A percentile compares a stretch with the other conserved stretches of the same genome.
phyloP scores from a whole-genome alignment of 2,113 vertebrate species.

The Porphyrio hochstetteri region DNA sequence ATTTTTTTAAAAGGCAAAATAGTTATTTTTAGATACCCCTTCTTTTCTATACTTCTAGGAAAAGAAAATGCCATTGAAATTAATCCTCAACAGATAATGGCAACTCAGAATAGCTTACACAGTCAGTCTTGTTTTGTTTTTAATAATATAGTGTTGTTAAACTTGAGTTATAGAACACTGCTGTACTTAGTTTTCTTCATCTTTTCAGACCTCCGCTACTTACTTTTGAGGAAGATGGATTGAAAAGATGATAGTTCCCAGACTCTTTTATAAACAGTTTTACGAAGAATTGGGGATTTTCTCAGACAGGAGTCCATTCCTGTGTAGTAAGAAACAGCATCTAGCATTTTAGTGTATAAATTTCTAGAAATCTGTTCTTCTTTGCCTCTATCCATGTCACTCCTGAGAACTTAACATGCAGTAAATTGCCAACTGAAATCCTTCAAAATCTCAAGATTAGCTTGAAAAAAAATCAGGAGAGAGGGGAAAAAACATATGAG shows the following conservation, averaged over 20 bases:
- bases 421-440: background rate
- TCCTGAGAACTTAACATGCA: background rate
- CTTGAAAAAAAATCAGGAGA: background rate
- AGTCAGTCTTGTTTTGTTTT: conserved; percentile 34
- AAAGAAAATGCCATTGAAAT: background rate
- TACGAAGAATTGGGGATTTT: conserved; percentile 42
- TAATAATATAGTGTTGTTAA: conserved; percentile 22
- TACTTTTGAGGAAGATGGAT: conserved; percentile 25
- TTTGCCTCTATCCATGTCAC: background rate
- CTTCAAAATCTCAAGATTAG: conserved; percentile 4
- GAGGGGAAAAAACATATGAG: background rate
- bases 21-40: background rate
- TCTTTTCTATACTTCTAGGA: conserved; percentile 16
- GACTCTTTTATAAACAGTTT: background rate
- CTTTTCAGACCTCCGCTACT: conserved; percentile 45
- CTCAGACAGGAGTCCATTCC: background rate
- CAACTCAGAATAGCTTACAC: conserved; percentile 24
- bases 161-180: conserved; percentile 59
- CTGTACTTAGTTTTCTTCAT: conserved; percentile 36
- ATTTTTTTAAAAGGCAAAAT: conserved; percentile 27
- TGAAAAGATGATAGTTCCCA: conserved; percentile 26
- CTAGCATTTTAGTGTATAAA: conserved; percentile 12
- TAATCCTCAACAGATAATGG: background rate
- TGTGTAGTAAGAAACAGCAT: background rate
- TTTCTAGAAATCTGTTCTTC: background rate